Conservation (phyloP, 1,140 invertebrate species). For the Radopholus similis region DNA sequence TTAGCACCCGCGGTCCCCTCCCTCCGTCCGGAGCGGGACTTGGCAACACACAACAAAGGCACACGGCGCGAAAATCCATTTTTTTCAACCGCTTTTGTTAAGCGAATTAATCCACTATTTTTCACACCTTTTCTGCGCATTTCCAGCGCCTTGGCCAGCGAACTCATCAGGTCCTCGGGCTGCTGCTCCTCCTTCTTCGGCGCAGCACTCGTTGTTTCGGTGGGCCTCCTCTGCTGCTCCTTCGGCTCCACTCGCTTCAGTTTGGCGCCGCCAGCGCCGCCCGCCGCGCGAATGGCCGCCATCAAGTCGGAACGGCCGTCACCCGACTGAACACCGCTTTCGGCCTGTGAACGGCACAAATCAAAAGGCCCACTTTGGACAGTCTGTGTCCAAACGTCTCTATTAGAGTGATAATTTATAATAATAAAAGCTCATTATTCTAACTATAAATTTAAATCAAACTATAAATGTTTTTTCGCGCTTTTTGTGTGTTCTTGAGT, state of each 20-base stretch:
- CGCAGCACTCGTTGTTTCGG: too few species aligned
- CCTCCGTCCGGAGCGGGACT: neutral
- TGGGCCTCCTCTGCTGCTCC: neutral
- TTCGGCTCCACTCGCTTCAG: neutral
- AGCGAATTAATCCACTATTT: neutral
- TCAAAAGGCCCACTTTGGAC: neutral
- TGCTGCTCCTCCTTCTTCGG: neutral
- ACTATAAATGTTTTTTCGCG: too few species aligned
- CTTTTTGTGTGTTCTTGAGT: too few species aligned
- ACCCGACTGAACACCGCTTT: neutral
- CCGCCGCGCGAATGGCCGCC: constrained; percentile 23
- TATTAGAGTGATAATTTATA: too few species aligned
- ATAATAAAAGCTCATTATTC: too few species aligned
- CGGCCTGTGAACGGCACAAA: neutral
- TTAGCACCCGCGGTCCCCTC: neutral
- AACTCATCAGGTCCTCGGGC: constrained; percentile 23
- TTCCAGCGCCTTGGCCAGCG: constrained; percentile 11
- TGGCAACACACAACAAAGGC: neutral
- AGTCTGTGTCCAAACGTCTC: too few species aligned
- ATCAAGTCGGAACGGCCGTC: constrained; percentile 16
- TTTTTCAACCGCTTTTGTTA: neutral
- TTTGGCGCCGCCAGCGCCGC: neutral
- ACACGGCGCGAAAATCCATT: neutral
- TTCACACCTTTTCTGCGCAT: constrained; percentile 16
- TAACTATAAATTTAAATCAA: too few species aligned